Base-by-base conservation (phyloP, 37 sponge, comb jelly and placozoan genomes). In the Ianthella basta region DNA sequence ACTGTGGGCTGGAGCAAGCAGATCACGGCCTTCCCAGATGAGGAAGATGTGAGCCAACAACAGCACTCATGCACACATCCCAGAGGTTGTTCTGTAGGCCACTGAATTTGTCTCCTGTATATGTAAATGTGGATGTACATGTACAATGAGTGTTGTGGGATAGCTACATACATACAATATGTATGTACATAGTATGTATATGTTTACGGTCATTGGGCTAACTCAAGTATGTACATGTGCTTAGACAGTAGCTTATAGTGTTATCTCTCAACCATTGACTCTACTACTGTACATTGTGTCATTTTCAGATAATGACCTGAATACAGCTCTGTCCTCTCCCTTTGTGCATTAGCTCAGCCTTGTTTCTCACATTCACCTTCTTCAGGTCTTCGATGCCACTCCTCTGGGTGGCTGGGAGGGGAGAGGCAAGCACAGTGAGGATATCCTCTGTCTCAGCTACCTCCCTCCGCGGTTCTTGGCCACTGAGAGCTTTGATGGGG, bases 401-500 rank as follows among this genome's bases (percentile, higher is more conserved):
- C 87, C 88, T 0, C 64, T 80, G 29, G 83, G 72, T 4, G 81
- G 81, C 60, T 94, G 94, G 94, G 68, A 80, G 53, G 82, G 82
- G 16, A 55, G 82, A 33, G 85, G 61, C 8, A 16, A 41, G 0
- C 90, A 90, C 35, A 40, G 73, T 24, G 97, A 99, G 40, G 99
- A 99, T 86, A 99, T 99, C 33, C 86, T 97, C 19, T 89, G 91
- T 29, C 77, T 90, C 21, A 75, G 88, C 54, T 94, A 86, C 88
- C 89, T 91, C 53, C 84, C 90, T 10, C 97, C 97, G 10, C 68
- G 86, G 35, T 95, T 91, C 80, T 86, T 99, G 30, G 99, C 96
- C 21, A 99, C 99, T 18, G 97, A 95, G 0, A 97, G 97, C 60
- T 99, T 95, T 84, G 97, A 99, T 86, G 99, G 99, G 2, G 90